Evolutionary conservation across 2,113 vertebrate genomes (phyloP).

Genomic region (Takifugu bimaculatus): DNA sequence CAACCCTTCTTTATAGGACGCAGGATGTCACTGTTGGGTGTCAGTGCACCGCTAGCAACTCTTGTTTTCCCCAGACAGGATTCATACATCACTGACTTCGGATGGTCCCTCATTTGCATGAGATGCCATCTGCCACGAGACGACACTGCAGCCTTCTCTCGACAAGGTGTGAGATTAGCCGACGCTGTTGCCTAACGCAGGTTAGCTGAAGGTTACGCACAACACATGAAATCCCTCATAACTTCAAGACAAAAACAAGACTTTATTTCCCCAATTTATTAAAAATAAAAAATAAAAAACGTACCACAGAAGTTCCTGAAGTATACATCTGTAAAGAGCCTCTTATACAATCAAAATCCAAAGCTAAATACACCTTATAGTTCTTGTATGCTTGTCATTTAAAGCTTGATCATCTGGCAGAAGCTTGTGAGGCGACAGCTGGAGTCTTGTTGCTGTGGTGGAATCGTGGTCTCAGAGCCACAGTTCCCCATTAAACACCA

Average conservation of each 20-base stretch:
- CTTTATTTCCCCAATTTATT: slow-evolving; percentile 69
- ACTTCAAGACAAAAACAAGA: slow-evolving; percentile 25
- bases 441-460: slow-evolving; percentile 9
- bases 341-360: slow-evolving; percentile 68
- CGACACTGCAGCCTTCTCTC: too few relatives aligned
- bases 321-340: slow-evolving; percentile 71
- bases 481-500: background rate
- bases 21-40: background rate
- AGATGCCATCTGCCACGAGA: background rate
- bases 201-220: too few relatives aligned
- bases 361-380: slow-evolving; percentile 80
- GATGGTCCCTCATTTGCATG: slow-evolving; percentile 42
- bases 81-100: slow-evolving; percentile 46
- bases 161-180: too few relatives aligned
- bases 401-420: slow-evolving; percentile 49
- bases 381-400: slow-evolving; percentile 70
- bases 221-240: background rate
- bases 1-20: background rate
- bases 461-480: slow-evolving; percentile 4
- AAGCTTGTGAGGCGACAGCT: slow-evolving; percentile 34
- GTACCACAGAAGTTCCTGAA: slow-evolving; percentile 72
- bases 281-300: slow-evolving; percentile 60
- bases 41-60: background rate
- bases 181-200: too few relatives aligned
- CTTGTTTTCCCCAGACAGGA: slow-evolving; percentile 48